Evolutionary conservation across 2,797 vertebrate species (phyloP).

Genomic region (Parotocinclus haroldoi): DNA sequence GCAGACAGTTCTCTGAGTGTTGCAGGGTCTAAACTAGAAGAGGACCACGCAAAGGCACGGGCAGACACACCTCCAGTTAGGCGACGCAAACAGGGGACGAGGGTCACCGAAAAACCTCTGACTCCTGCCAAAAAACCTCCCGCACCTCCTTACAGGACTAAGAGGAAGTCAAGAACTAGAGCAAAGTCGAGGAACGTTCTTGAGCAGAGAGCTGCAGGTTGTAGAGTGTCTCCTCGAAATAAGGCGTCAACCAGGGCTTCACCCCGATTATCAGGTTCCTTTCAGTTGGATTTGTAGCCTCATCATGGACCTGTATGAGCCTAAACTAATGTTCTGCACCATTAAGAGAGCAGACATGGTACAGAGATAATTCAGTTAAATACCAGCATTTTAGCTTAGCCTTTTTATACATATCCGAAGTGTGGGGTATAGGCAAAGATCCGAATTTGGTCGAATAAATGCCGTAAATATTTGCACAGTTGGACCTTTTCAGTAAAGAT

Average conservation of each 20-base stretch:
- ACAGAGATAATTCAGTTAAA: slow-evolving; percentile 28
- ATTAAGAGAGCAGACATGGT: slow-evolving; percentile 15
- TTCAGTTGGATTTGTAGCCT: slow-evolving; percentile 38
- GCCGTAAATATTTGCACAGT: slow-evolving; percentile 54
- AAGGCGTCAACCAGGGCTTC: slow-evolving; percentile 37
- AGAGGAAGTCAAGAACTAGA: slow-evolving; percentile 41
- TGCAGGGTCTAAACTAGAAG: slow-evolving; percentile 27
- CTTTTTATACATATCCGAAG: not conserved
- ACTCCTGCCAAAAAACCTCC: slow-evolving; percentile 43
- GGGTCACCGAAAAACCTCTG: slow-evolving; percentile 34
- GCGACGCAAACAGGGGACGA: slow-evolving; percentile 31
- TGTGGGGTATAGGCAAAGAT: not conserved
- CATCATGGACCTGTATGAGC: slow-evolving; percentile 6
- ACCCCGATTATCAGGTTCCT: slow-evolving; percentile 39
- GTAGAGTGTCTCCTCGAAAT: slow-evolving; percentile 42
- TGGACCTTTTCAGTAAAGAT: slow-evolving; percentile 41
- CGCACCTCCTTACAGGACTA: slow-evolving; percentile 42
- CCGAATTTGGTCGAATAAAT: slow-evolving; percentile 24
- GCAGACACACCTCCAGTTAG: slow-evolving; percentile 34
- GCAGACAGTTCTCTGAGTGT: slow-evolving; percentile 30
- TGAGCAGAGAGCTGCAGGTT: slow-evolving; percentile 43
- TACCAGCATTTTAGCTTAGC: slow-evolving; percentile 20
- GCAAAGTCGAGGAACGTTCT: slow-evolving; percentile 35
- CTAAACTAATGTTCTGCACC: slow-evolving; percentile 12
- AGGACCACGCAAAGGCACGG: slow-evolving; percentile 27